phyloP scores from a whole-genome alignment of 1,140 invertebrate genomes.

The Leptopilina boulardi region DNA sequence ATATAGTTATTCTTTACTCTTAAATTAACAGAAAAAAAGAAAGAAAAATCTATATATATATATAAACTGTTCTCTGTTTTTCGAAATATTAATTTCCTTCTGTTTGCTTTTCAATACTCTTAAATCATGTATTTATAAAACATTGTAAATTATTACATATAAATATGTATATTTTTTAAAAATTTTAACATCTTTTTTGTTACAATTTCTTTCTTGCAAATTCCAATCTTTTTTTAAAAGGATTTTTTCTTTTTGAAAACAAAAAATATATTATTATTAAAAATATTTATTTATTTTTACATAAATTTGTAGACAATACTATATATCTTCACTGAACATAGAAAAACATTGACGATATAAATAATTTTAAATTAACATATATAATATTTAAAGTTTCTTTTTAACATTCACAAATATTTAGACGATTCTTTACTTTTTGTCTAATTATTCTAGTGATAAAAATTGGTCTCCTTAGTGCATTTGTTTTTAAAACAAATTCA shows the following conservation, averaged over 20 bases:
- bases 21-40: background rate
- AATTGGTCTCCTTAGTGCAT: constrained; percentile 58
- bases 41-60: background rate
- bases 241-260: too few species aligned
- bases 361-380: too few species aligned
- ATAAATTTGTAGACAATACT: too few species aligned
- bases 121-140: constrained; percentile 46
- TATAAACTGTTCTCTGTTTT: background rate
- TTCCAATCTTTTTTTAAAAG: too few species aligned
- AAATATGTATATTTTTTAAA: constrained; percentile 34
- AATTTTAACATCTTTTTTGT: background rate
- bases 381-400: too few species aligned
- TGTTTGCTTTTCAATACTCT: constrained; percentile 36
- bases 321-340: too few species aligned
- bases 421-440: constrained; percentile 47
- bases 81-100: constrained; percentile 1
- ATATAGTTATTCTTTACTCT: background rate
- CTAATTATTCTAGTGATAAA: constrained; percentile 61
- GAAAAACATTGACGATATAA: too few species aligned
- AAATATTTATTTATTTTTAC: too few species aligned
- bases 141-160: constrained; percentile 54
- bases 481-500: constrained; percentile 49
- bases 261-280: too few species aligned
- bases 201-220: background rate
- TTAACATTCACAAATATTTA: background rate